phyloP scores from a whole-genome alignment of 1,140 invertebrate species.

The Dufourea novaeangliae region DNA sequence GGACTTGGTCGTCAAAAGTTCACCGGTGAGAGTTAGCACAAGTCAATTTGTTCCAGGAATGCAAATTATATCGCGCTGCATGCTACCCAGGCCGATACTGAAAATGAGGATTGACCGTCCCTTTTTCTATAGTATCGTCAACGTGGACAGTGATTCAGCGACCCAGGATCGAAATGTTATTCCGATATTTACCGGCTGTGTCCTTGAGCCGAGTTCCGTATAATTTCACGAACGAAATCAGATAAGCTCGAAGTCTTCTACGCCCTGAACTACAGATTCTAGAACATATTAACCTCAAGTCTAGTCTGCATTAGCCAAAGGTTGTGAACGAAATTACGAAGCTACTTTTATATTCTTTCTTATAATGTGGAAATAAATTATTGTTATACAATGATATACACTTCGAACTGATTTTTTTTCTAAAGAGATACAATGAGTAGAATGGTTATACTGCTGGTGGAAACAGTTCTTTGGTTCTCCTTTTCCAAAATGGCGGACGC shows the following conservation, averaged over 20 bases:
- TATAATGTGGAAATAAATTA: neutral
- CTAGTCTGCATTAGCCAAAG: slow-evolving; percentile 14
- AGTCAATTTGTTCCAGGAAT: slow-evolving; percentile 45
- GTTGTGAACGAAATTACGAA: too few species aligned
- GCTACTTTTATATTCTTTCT: too few species aligned
- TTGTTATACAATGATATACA: neutral
- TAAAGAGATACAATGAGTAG: neutral
- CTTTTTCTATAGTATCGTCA: slow-evolving; percentile 55
- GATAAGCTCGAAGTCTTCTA: neutral
- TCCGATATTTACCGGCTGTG: slow-evolving; percentile 46
- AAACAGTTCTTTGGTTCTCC: too few species aligned
- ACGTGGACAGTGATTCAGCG: neutral
- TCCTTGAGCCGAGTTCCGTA: slow-evolving; percentile 21
- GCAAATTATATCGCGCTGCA: slow-evolving; percentile 2
- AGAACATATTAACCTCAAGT: neutral
- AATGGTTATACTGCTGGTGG: too few species aligned
- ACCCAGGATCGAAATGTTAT: neutral
- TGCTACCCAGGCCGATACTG: neutral
- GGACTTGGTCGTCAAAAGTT: neutral
- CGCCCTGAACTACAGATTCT: neutral
- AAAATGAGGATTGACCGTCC: slow-evolving; percentile 55
- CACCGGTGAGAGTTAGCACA: neutral
- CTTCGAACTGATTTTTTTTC: neutral
- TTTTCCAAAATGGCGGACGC: too few species aligned
- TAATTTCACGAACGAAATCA: neutral